Conservation (phyloP, 2,888 invertebrate species). For the Acleris laterana region DNA sequence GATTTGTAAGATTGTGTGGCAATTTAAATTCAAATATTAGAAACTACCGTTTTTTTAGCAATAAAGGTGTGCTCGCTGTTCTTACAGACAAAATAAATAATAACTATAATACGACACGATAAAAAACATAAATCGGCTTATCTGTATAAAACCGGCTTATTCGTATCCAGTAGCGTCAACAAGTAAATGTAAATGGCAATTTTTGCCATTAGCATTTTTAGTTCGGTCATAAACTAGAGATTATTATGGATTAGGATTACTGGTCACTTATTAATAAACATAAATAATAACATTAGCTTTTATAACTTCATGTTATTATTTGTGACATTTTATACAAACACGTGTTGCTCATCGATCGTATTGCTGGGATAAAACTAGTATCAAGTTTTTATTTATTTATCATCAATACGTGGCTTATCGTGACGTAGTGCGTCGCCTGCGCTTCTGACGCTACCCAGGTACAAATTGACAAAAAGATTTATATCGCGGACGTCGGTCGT, state of each 20-base stretch:
- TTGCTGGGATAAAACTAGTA: no score
- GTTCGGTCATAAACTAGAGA: conserved; percentile 1
- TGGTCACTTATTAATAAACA: no score
- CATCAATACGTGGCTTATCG: neutral
- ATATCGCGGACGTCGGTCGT: conserved; percentile 73
- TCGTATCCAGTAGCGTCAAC: conserved; percentile 66
- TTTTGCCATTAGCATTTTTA: conserved; percentile 24
- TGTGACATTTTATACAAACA: no score
- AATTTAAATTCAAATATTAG: conserved; percentile 58
- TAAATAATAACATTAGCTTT: no score
- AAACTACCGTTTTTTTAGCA: conserved; percentile 64
- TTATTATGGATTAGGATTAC: conserved; percentile 8
- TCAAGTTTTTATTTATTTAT: no score
- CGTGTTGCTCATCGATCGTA: no score
- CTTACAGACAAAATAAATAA: conserved; percentile 66
- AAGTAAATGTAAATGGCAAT: conserved; percentile 41
- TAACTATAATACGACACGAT: conserved; percentile 72
- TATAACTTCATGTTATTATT: no score
- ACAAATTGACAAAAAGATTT: conserved; percentile 80
- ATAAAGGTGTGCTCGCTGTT: conserved; percentile 62
- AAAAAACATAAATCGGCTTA: conserved; percentile 83
- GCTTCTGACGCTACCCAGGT: conserved; percentile 70
- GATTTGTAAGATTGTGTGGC: conserved; percentile 35
- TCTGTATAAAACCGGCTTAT: conserved; percentile 82
- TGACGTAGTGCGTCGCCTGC: conserved; percentile 13